Conservation (phyloP, 2,113 vertebrate genomes). For the Cromileptes altivelis region DNA sequence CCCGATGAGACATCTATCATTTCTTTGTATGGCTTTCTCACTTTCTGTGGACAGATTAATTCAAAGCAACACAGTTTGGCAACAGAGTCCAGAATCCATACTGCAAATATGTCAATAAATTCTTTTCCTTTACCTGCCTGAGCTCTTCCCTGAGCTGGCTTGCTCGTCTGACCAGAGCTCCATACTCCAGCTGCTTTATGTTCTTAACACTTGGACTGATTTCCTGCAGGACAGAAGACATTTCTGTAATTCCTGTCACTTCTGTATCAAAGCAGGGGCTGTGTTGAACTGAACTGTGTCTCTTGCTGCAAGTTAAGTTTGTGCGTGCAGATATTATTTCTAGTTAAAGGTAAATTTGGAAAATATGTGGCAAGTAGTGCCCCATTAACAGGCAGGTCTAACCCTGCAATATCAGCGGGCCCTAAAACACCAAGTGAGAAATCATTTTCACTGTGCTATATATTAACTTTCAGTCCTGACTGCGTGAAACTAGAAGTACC, state of each 20-base stretch:
- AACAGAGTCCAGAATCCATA: not conserved
- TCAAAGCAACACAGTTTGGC: conserved; percentile 9
- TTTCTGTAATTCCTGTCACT: conserved; percentile 14
- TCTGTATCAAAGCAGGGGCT: not conserved
- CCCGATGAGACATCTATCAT: conserved; percentile 71
- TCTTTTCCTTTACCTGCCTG: conserved; percentile 43
- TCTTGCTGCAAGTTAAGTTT: not conserved
- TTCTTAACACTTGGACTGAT: conserved; percentile 53
- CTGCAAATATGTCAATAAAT: fast-evolving
- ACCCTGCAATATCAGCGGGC: too few relatives aligned
- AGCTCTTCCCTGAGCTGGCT: conserved; percentile 67
- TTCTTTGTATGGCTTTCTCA: conserved; percentile 67
- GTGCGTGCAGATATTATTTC: fast-evolving
- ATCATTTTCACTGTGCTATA: not conserved
- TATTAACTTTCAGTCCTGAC: conserved; percentile 21
- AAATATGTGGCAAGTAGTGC: not conserved
- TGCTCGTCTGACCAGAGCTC: conserved; percentile 34
- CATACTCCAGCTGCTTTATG: conserved; percentile 13
- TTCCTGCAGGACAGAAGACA: conserved; percentile 48
- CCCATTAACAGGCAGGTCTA: conserved; percentile 42
- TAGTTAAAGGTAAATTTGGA: not conserved
- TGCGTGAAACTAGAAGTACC: not conserved
- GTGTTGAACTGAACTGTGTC: not conserved
- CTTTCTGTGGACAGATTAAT: conserved; percentile 59
- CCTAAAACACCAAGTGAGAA: not conserved